Base-by-base conservation (phyloP, 2,888 invertebrate species). In the Conops quadrifasciatus region DNA sequence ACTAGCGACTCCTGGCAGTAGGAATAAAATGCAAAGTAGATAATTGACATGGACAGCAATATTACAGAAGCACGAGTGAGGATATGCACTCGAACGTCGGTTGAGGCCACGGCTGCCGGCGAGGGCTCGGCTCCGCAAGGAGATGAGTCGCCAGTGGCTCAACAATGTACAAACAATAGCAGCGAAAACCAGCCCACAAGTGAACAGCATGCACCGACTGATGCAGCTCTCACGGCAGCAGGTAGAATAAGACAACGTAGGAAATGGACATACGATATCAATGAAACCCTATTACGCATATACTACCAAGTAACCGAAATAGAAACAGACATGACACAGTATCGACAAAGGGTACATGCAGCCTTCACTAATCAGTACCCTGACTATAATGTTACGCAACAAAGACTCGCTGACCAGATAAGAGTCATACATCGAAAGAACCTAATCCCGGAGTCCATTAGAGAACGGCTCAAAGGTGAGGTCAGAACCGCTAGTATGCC, bases 11-110 rank as follows among this genome's bases (percentile, higher is more conserved):
- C 16, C 15, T 36, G 13, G 43, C 16, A 36, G 11, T 28, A 1
- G n/a, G 11, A 15, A 7, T 11, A 36, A 63, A 36, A 28, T 45
- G 3, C 4, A 49, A 21, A 21, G n/a, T 2, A 7, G 7, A 16
- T 5, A 24, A 4, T 19, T 9, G 5, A 65, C 15, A 72, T 71
- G 68, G 19, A 67, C 49, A 36, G 47, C 13, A 19, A 65, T 24
- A 58, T 36, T 21, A 65, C 56, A 65, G n/a, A 13, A 72, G 73
- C 68, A 58, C 69, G 69, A 71, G 73, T 67, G 69, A 66, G 72
- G 70, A 73, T 73, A 72, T 73, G 53, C 66, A 62, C 70, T 73
- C 73, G 71, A 73, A 43, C 56, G 73, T 73, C 74, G 73, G 13
- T 56, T 70, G 74, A 69, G 13, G 64, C 67, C 71, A 60, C 75